Evolutionary conservation across 2,113 vertebrate species (phyloP), one percentile per base, ranked within the genome.

Genomic region (Fregetta grallaria): DNA sequence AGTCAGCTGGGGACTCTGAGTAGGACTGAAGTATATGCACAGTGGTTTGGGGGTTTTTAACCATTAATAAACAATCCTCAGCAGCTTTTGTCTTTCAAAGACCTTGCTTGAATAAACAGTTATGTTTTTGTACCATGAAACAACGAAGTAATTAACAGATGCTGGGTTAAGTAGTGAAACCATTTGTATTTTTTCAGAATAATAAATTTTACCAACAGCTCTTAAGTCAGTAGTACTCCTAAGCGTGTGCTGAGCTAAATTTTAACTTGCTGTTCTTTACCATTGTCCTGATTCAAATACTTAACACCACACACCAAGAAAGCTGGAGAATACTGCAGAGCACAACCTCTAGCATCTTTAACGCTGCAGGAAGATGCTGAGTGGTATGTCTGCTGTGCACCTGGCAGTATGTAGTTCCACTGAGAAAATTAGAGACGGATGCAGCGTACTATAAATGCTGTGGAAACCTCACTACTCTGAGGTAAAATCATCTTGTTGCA

Each of bases 41-140:
- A 40, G 15, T 25, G 26, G 17, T 66, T 62, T 1, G 0, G 4
- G 13, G 1, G 0, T 2, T 15, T 44, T 68, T 49, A 63, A 34
- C 8, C 5, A 34, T 63, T 47, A 75, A 27, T 44, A 58, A 79
- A 49, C 14, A 63, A 76, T 47, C 8, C 9, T 68, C 25, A 49
- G 26, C n/a, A 67, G 26, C 34, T 67, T 68, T 65, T 68, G 30
- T 68, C 29, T 74, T 66, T 61, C 34, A 44, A 36, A 83, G 15
- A 21, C 15, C 30, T 95, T 88, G 5, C 22, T 85, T 1, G 4
- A 72, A 58, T 44, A 71, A 89, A 38, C 12, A 62, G 15, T 36
- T 50, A 21, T 0, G 2, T 4, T 36, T 75, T 55, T 90, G 7
- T 56, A 72, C 10, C 5, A 7, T 22, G 34, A 56, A 90, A 29